phyloP scores from a whole-genome alignment of 1,140 invertebrate genomes.

The Penaeus vannamei region DNA sequence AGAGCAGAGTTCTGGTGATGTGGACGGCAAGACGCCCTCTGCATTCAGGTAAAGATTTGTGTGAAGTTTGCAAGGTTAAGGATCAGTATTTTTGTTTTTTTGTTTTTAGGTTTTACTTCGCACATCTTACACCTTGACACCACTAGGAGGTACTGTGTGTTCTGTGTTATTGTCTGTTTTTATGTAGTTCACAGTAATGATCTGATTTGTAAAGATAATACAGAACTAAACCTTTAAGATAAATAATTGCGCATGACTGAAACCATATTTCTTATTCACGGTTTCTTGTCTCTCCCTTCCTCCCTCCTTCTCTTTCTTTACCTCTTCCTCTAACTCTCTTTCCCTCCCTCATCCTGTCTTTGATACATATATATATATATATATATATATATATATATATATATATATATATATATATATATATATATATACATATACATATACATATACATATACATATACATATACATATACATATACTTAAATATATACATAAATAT shows the following conservation, averaged over 20 bases:
- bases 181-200: too few relatives aligned
- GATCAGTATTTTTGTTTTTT: neutral
- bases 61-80: neutral
- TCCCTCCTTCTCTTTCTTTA: conserved; percentile 20
- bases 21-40: conserved; percentile 52
- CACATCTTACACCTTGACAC: neutral
- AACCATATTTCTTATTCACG: neutral
- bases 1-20: conserved; percentile 56
- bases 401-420: too few relatives aligned
- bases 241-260: too few relatives aligned
- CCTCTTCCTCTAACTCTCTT: conserved; percentile 21
- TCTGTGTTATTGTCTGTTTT: neutral
- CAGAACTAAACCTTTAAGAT: too few relatives aligned
- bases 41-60: conserved; percentile 54
- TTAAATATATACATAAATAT: too few relatives aligned
- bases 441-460: too few relatives aligned
- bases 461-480: too few relatives aligned
- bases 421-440: too few relatives aligned
- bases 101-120: neutral
- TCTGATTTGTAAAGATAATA: too few relatives aligned
- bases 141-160: too few relatives aligned
- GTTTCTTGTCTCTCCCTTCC: conserved; percentile 3
- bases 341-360: neutral
- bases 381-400: too few relatives aligned
- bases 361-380: too few relatives aligned